phyloP scores from a whole-genome alignment of 2,113 vertebrate species.

The Ursus arctos region DNA sequence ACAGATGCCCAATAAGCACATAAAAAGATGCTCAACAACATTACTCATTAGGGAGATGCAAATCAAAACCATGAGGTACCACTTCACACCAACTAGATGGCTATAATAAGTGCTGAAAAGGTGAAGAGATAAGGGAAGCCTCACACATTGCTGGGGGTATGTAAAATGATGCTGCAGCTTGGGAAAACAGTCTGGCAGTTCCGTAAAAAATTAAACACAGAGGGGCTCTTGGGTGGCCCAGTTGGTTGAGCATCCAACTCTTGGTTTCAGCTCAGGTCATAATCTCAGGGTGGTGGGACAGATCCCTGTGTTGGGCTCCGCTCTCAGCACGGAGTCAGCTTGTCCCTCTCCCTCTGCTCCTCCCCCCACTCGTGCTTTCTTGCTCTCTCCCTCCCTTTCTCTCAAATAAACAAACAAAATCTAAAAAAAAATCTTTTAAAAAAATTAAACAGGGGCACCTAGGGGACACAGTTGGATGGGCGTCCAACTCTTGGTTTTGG shows the following conservation, averaged over 20 bases:
- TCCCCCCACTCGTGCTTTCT: neutral
- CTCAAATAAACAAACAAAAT: neutral
- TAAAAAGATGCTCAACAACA: neutral
- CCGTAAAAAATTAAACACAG: constrained; percentile 9
- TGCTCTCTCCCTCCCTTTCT: neutral
- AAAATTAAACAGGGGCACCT: neutral
- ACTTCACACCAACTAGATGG: neutral
- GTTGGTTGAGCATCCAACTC: neutral
- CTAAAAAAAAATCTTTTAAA: neutral
- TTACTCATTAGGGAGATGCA: neutral
- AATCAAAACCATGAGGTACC: constrained; percentile 19
- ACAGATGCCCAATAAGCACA: neutral
- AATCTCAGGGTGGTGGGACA: neutral
- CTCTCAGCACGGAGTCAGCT: neutral
- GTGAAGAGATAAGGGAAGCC: neutral
- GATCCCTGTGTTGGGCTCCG: neutral
- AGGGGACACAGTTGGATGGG: neutral
- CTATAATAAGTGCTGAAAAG: neutral
- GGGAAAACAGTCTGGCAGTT: constrained; percentile 31
- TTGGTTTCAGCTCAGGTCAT: neutral
- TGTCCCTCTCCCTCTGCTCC: neutral
- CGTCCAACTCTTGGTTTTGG: neutral
- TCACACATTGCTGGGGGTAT: neutral
- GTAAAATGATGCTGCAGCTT: neutral
- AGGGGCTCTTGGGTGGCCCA: neutral